A percentile compares a stretch with the other conserved stretches of the same genome.
Conservation (phyloP, 2,113 vertebrate species). For the Zosterops hypoxanthus region DNA sequence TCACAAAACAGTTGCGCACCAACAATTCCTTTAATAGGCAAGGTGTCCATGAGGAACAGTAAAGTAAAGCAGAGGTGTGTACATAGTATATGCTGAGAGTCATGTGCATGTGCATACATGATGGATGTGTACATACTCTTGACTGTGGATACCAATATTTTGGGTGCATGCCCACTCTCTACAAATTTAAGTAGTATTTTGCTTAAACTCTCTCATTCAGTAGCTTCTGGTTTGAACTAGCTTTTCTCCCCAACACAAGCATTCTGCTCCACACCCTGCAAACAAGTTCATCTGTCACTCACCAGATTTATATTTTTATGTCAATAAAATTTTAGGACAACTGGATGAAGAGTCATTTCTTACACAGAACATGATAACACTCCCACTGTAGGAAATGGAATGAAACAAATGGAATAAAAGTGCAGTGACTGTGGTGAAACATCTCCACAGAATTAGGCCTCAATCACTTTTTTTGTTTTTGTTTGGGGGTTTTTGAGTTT, state of each 20-base stretch:
- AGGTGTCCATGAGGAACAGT: constrained; percentile 22
- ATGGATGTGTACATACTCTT: background rate
- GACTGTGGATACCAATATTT: background rate
- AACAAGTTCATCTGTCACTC: background rate
- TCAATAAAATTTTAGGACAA: constrained; percentile 44
- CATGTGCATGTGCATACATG: constrained; percentile 2
- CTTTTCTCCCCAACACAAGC: background rate
- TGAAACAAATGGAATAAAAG: constrained; percentile 55
- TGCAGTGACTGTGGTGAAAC: constrained; percentile 44
- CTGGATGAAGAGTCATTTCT: constrained; percentile 25
- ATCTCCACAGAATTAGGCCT: constrained; percentile 53
- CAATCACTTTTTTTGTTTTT: background rate
- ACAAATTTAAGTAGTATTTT: constrained; percentile 1
- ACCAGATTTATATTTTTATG: background rate
- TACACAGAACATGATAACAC: constrained; percentile 28
- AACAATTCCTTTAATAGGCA: constrained; percentile 38
- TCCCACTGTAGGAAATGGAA: constrained; percentile 51
- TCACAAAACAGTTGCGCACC: constrained; percentile 19
- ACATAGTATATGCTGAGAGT: constrained; percentile 30
- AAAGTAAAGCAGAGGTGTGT: constrained; percentile 54
- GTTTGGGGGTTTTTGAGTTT: background rate
- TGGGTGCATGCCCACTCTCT: constrained; percentile 17
- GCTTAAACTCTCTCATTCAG: background rate
- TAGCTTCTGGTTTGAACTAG: background rate
- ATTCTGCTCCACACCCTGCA: background rate